Percentiles rank a stretch among this genome's conserved stretches.
These are phyloP conservation scores for Oreortyx pictus DNA, from an alignment of 2,797 vertebrate genomes.

Conservation along the genomic window DNA sequence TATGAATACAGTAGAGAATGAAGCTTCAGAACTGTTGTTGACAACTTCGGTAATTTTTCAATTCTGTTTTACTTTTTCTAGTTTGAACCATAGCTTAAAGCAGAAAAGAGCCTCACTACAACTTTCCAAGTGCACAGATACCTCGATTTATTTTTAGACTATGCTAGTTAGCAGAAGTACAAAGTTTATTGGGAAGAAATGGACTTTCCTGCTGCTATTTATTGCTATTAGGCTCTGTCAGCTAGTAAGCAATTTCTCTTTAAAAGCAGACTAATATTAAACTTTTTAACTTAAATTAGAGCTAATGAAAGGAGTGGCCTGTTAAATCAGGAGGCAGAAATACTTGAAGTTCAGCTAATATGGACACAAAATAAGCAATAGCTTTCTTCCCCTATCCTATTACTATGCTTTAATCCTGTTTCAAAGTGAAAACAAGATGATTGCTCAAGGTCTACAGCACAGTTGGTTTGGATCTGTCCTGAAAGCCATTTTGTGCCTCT, in stretches of 20 bases:
- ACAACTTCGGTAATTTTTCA: background rate
- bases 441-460: background rate
- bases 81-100: background rate
- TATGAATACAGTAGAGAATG: background rate
- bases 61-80: background rate
- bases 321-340: conserved; percentile 2
- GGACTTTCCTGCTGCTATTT: background rate
- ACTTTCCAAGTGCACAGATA: background rate
- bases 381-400: background rate
- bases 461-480: background rate
- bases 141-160: background rate
- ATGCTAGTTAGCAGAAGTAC: background rate
- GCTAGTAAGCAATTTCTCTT: background rate
- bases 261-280: conserved; percentile 41
- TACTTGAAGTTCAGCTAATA: background rate
- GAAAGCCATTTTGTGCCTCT: background rate
- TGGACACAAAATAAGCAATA: background rate
- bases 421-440: background rate
- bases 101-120: background rate
- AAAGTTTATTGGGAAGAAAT: background rate
- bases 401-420: background rate
- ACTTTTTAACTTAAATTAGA: background rate
- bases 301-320: background rate
- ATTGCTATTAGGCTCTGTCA: background rate
- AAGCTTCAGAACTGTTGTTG: background rate